A percentile compares a stretch with the other conserved stretches of the same genome.
phyloP scores from a whole-genome alignment of 2,113 vertebrate genomes.

The Sardina pilchardus region DNA sequence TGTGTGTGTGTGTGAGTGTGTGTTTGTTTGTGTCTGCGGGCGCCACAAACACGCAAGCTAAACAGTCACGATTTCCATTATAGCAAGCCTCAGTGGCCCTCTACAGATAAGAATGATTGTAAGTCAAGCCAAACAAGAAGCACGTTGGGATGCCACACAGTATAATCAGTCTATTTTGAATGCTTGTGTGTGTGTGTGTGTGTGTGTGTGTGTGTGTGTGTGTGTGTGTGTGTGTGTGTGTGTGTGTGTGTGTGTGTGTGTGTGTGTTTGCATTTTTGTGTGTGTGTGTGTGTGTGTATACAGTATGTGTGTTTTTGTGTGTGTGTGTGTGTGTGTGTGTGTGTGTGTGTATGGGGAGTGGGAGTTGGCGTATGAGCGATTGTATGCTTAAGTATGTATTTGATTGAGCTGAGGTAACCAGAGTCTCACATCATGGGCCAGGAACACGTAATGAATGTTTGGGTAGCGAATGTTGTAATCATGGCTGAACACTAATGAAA shows the following conservation, averaged over 20 bases:
- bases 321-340: not conserved
- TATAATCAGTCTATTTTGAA: not conserved
- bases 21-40: not conserved
- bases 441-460: slow-evolving; percentile 19
- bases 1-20: not conserved
- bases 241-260: not conserved
- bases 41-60: not conserved
- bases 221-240: slow-evolving; percentile 9
- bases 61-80: not conserved
- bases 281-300: not conserved
- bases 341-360: not conserved
- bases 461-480: not conserved
- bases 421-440: not conserved
- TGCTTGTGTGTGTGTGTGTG: not conserved
- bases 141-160: not conserved
- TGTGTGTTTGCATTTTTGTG: not conserved
- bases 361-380: not conserved
- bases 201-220: not conserved
- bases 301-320: not conserved
- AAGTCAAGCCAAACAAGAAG: not conserved
- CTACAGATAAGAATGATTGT: not conserved
- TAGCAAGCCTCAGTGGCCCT: not conserved
- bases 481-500: slow-evolving; percentile 5
- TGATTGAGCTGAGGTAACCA: not conserved
- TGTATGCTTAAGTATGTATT: not conserved